phyloP scores from a whole-genome alignment of 2,888 invertebrate species.

The Artemia sp. region DNA sequence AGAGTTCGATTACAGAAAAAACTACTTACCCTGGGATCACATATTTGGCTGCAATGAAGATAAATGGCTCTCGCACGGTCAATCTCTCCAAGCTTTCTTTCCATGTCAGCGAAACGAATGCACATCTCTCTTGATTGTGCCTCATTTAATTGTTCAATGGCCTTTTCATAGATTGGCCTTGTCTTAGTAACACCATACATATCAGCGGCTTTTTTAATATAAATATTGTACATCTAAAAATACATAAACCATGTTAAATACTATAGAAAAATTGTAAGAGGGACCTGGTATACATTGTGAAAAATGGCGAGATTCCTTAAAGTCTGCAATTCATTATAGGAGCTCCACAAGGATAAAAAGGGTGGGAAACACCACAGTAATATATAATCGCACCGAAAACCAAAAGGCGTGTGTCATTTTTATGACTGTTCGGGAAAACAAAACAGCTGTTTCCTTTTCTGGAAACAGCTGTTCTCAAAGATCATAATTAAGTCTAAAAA shows the following conservation, averaged over 20 bases:
- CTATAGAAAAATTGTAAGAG: neutral
- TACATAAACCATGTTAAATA: neutral
- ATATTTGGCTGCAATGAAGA: conserved; percentile 94
- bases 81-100: conserved; percentile 93
- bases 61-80: conserved; percentile 93
- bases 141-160: conserved; percentile 81
- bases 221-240: conserved; percentile 80
- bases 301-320: too few species aligned
- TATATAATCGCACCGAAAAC: too few species aligned
- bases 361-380: too few species aligned
- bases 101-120: conserved; percentile 87
- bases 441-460: too few species aligned
- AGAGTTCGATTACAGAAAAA: neutral
- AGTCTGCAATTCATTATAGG: too few species aligned
- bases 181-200: conserved; percentile 95
- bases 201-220: conserved; percentile 92
- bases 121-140: conserved; percentile 89
- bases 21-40: conserved; percentile 72
- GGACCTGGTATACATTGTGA: too few species aligned
- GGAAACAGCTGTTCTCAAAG: too few species aligned
- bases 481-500: too few species aligned
- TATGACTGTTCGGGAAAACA: too few species aligned
- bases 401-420: too few species aligned
- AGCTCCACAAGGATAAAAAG: too few species aligned
- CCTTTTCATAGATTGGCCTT: conserved; percentile 90